Percentiles rank a stretch among this genome's conserved stretches.
Evolutionary conservation across 2,888 invertebrate genomes (phyloP).

Genomic region (Ectemnius continuus): DNA sequence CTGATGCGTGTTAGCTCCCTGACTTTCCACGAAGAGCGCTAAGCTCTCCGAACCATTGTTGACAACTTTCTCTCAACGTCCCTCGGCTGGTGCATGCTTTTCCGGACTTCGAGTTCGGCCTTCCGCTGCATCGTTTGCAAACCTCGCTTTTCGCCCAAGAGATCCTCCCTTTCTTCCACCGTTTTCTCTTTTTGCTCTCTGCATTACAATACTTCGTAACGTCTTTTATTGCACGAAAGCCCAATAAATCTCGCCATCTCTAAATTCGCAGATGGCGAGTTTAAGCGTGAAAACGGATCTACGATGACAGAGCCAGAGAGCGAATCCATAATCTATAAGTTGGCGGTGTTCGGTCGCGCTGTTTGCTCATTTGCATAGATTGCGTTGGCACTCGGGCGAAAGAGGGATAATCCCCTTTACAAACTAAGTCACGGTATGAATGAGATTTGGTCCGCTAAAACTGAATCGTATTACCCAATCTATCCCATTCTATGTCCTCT

Average conservation of each 20-base stretch:
- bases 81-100: constrained; percentile 4
- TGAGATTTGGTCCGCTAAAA: neutral
- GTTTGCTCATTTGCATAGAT: constrained; percentile 18
- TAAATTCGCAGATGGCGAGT: no score
- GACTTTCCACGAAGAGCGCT: constrained; percentile 28
- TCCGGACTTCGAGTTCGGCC: constrained; percentile 5
- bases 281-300: no score
- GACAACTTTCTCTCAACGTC: constrained; percentile 42
- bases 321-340: constrained; percentile 14
- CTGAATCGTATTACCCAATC: constrained; percentile 10
- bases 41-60: constrained; percentile 34
- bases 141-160: neutral
- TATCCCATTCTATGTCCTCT: neutral
- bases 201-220: no score
- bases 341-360: neutral
- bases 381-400: neutral
- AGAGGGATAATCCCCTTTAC: constrained; percentile 15
- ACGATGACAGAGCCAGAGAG: neutral
- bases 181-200: no score
- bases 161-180: neutral
- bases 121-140: neutral
- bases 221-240: no score
- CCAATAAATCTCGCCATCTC: no score
- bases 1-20: constrained; percentile 46
- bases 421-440: neutral